Evolutionary conservation across 2,113 vertebrate genomes (phyloP).

Genomic region (Saguinus imperator): DNA sequence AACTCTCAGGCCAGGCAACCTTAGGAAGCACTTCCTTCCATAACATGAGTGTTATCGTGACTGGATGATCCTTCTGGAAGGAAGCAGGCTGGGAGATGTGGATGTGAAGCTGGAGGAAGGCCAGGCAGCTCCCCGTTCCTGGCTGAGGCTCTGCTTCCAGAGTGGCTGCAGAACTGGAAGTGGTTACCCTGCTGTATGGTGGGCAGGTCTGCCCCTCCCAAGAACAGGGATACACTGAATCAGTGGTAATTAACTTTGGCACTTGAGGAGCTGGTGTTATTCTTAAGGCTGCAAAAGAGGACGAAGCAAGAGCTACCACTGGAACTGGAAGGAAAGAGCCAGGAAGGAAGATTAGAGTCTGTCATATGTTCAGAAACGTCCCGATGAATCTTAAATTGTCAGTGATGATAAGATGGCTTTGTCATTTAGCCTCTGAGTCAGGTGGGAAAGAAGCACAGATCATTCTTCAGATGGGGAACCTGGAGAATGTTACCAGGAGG

Average conservation of each 20-base stretch:
- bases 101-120: not conserved
- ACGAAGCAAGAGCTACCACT: not conserved
- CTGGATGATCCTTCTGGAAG: not conserved
- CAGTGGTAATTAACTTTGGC: not conserved
- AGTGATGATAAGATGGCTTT: not conserved
- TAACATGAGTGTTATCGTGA: not conserved
- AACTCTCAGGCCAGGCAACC: not conserved
- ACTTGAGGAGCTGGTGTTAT: not conserved
- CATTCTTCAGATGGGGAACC: not conserved
- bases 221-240: not conserved
- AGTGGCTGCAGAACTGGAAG: not conserved
- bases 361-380: not conserved
- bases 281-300: too few relatives aligned
- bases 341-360: not conserved
- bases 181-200: not conserved
- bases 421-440: not conserved
- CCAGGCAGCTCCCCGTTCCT: not conserved
- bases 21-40: not conserved
- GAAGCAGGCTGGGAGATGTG: not conserved
- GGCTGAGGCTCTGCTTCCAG: not conserved
- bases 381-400: too few relatives aligned
- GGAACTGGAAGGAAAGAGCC: not conserved
- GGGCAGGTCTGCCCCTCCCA: not conserved
- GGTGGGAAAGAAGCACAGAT: not conserved
- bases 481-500: not conserved